These are phyloP conservation scores for Lerista edwardsae DNA, from an alignment of 2,797 vertebrate species.

Conservation along the genomic window DNA sequence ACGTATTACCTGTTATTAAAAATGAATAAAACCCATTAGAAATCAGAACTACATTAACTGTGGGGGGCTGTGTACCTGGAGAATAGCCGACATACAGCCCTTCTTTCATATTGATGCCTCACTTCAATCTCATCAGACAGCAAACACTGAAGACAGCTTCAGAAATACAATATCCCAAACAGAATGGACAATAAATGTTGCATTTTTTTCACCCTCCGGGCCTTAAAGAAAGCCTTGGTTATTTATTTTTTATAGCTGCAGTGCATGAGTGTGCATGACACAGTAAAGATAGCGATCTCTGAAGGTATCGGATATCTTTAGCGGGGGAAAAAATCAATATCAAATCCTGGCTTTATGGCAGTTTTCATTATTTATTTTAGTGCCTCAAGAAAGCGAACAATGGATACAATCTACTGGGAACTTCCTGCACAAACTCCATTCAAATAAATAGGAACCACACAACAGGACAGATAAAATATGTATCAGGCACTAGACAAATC, in stretches of 20 bases:
- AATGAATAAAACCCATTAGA: slow-evolving; percentile 51
- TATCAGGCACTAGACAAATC: neutral
- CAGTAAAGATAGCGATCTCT: slow-evolving; percentile 59
- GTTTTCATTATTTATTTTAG: slow-evolving; percentile 68
- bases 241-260: slow-evolving; percentile 70
- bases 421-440: slow-evolving; percentile 11
- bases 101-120: slow-evolving; percentile 60
- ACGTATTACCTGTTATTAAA: slow-evolving; percentile 57
- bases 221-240: slow-evolving; percentile 66
- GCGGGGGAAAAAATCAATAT: slow-evolving; percentile 64
- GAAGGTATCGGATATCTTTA: slow-evolving; percentile 68
- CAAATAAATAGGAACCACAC: neutral
- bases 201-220: slow-evolving; percentile 65
- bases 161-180: slow-evolving; percentile 68
- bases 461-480: neutral
- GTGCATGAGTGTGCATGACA: slow-evolving; percentile 63
- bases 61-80: slow-evolving; percentile 26
- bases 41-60: slow-evolving; percentile 46
- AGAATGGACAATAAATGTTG: slow-evolving; percentile 60
- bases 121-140: slow-evolving; percentile 55
- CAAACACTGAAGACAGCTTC: slow-evolving; percentile 60
- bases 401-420: slow-evolving; percentile 26
- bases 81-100: slow-evolving; percentile 40
- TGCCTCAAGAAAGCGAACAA: slow-evolving; percentile 45
- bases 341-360: slow-evolving; percentile 59